Evolutionary conservation across 1,140 invertebrate species (phyloP), one percentile per base, ranked within the genome.

Genomic region (Neodiprion fabricii): DNA sequence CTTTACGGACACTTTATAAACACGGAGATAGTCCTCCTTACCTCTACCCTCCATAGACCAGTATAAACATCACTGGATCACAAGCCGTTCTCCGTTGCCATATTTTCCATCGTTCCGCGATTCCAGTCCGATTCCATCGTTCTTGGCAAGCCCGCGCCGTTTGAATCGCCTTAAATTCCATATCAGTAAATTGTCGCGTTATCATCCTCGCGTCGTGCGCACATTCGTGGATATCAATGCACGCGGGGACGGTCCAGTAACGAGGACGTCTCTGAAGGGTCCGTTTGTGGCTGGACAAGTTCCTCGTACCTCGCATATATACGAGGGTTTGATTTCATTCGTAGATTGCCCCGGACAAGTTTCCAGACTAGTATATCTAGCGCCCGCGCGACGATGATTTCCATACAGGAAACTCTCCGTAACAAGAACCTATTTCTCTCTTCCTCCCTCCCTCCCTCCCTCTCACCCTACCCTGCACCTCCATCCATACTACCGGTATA

Each of bases 331-430:
- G 84, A 85, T 85, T 81, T 81, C 82, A 80, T 78, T 79, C 78
- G 76, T 65, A 85, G 84, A 85, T 85, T 84, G 74, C 67, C 50
- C 72, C 72, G 67, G 48, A 71, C 72, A 40, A 48, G 70, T 48
- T 67, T 50, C n/a, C 74, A 68, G 77, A 77, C 50, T 76, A 76
- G 77, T 80, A 78, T 74, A 77, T 74, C 77, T 76, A 76, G 77
- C 77, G 78, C 79, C 28, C 28, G 28, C 28, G 28, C 28, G 28
- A 40, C 69, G 71, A 61, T 81, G 75, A 87, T 87, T 87, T 86
- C 82, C 86, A 87, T 86, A 86, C 84, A 87, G 86, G 86, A 87
- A 87, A 81, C 83, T 77, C 17, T 61, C 79, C 78, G 82, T 85
- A 86, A 86, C 82, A 79, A 86, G 81, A 82, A 82, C 85, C 84